Evolutionary conservation across 2,888 invertebrate genomes (phyloP).

Genomic region (Temnothorax ravouxi): DNA sequence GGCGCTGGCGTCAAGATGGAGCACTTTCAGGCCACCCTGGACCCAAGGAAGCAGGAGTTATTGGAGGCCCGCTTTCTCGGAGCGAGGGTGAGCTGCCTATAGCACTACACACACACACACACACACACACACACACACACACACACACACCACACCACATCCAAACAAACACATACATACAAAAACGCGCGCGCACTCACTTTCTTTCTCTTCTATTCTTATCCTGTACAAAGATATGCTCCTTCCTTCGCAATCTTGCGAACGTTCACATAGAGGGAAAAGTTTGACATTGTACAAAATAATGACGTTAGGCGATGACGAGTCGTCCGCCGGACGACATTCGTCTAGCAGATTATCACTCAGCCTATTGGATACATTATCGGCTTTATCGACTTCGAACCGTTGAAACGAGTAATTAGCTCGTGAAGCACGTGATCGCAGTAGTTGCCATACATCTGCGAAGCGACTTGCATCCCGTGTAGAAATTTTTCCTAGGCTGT

Average conservation of each 20-base stretch:
- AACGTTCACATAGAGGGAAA: neutral
- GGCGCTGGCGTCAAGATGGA: conserved; percentile 98
- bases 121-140: too few species aligned
- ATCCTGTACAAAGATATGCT: conserved; percentile 22
- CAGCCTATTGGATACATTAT: conserved; percentile 28
- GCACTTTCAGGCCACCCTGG: conserved; percentile 98
- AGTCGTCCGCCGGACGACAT: neutral
- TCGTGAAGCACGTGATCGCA: conserved; percentile 39
- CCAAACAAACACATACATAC: too few species aligned
- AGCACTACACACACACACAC: neutral
- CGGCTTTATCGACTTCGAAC: conserved; percentile 39
- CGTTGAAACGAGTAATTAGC: conserved; percentile 42
- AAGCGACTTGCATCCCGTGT: conserved; percentile 14
- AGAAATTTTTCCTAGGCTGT: too few species aligned
- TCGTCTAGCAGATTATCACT: conserved; percentile 26
- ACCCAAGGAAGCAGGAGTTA: conserved; percentile 99
- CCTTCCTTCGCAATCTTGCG: neutral
- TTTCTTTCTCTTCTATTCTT: conserved; percentile 41
- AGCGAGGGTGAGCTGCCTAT: conserved; percentile 93
- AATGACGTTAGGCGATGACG: neutral
- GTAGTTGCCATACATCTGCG: conserved; percentile 12
- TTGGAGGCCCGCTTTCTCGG: conserved; percentile 99
- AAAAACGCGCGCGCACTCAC: neutral
- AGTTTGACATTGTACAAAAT: neutral
- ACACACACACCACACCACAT: too few species aligned